Percentiles rank a stretch among this genome's conserved stretches.
These are phyloP conservation scores for Rhombomys opimus DNA, from an alignment of 2,113 vertebrate species.

Conservation along the genomic window DNA sequence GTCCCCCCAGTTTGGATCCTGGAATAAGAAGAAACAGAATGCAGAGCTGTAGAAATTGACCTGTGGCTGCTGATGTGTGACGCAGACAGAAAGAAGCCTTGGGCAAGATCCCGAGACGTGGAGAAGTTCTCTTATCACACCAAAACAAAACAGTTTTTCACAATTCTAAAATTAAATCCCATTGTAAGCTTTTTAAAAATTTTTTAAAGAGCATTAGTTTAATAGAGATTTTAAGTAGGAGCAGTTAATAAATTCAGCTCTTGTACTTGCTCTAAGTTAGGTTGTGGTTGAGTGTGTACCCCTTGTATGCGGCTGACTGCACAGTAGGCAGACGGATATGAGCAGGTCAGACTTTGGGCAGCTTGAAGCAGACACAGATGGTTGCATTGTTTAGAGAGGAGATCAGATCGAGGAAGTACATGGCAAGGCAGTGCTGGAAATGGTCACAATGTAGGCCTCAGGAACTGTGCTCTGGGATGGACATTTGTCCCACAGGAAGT, in stretches of 20 bases:
- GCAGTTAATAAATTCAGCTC: neutral
- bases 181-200: neutral
- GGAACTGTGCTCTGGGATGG: neutral
- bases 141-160: neutral
- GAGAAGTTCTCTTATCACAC: neutral
- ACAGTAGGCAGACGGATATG: no score
- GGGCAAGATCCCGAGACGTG: neutral
- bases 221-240: neutral
- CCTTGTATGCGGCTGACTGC: no score
- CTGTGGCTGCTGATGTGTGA: neutral
- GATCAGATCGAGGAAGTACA: neutral
- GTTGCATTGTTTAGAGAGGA: neutral
- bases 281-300: accelerated
- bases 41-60: neutral
- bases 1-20: neutral
- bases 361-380: neutral
- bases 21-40: neutral
- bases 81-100: neutral
- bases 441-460: neutral
- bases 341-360: neutral
- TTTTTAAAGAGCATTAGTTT: neutral
- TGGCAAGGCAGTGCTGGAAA: neutral
- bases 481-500: neutral
- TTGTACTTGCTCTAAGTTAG: neutral
- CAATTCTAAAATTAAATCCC: neutral